A percentile compares a stretch with the other conserved stretches of the same genome.
Conservation (phyloP, 2,888 invertebrate genomes). For the Trachelus stipa region DNA sequence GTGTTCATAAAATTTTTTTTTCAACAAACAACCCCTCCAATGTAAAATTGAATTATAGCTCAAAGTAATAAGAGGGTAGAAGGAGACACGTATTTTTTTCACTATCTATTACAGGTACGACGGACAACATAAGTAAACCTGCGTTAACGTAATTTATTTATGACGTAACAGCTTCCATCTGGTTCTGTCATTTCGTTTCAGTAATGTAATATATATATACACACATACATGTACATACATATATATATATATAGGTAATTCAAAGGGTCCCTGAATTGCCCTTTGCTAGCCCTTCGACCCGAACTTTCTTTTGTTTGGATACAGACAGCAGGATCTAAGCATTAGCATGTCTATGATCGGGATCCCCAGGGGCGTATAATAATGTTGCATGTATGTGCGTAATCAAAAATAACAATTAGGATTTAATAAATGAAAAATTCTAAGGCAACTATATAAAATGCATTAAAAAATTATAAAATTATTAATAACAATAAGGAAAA, state of each 20-base stretch:
- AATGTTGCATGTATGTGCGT: neutral
- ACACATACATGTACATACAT: too few species aligned
- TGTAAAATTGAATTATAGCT: neutral
- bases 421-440: neutral
- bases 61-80: neutral
- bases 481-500: neutral
- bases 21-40: neutral
- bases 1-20: neutral
- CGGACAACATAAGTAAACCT: neutral
- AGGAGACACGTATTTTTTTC: neutral
- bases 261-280: neutral
- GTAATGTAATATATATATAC: too few species aligned
- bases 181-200: too few species aligned
- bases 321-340: neutral
- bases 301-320: neutral
- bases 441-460: neutral
- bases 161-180: neutral
- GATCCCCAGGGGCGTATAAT: neutral
- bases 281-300: neutral
- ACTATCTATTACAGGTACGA: neutral
- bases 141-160: neutral
- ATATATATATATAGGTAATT: too few species aligned
- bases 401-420: neutral
- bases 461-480: neutral
- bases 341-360: neutral